These are phyloP conservation scores for Cossypha polioptera DNA, from an alignment of 2,797 vertebrate genomes.

Conservation along the genomic window DNA sequence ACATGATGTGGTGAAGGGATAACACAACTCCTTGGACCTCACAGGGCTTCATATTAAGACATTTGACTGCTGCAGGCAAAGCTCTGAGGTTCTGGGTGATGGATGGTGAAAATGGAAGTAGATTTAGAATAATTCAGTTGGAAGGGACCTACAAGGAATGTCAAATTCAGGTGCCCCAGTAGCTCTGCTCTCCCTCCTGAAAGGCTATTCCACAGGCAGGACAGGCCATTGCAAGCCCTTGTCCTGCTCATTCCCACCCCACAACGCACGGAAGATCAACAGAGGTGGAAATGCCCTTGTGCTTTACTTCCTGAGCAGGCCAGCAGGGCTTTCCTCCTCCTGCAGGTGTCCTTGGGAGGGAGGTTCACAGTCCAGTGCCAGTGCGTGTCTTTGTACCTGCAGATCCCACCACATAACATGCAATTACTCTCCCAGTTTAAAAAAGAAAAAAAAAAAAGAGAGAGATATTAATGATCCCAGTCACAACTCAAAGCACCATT, in stretches of 20 bases:
- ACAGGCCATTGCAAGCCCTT: background rate
- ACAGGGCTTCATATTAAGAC: accelerated
- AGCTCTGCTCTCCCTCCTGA: accelerated
- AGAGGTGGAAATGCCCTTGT: background rate
- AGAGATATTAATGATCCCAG: background rate
- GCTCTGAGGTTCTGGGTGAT: background rate
- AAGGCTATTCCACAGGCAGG: background rate
- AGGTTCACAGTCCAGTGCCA: background rate
- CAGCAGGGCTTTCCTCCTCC: background rate
- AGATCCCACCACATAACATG: background rate
- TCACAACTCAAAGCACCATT: background rate
- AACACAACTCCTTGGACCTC: background rate
- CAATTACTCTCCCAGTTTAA: background rate
- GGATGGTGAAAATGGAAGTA: background rate
- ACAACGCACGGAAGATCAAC: accelerated
- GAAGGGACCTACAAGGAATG: background rate
- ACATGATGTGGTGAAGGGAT: accelerated
- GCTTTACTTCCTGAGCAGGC: background rate
- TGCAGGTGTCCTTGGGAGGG: background rate
- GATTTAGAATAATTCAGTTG: background rate
- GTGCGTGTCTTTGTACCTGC: background rate
- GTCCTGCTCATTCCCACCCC: background rate
- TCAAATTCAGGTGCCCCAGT: background rate
- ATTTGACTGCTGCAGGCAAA: background rate
- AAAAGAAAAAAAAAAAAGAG: accelerated